Evolutionary conservation across 2,888 invertebrate species (phyloP).

Genomic region (Papilio elwesi): DNA sequence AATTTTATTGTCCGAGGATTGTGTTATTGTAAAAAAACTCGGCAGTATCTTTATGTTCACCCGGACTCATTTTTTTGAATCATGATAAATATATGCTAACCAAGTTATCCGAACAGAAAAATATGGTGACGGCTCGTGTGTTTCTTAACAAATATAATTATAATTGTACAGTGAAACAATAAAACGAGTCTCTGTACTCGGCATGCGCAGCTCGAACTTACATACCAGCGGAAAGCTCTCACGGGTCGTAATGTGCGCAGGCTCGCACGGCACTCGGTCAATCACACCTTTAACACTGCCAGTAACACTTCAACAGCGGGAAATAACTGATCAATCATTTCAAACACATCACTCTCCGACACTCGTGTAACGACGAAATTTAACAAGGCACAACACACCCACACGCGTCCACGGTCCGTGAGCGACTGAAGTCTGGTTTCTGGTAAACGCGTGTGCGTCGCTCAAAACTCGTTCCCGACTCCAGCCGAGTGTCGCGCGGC

Average conservation of each 20-base stretch:
- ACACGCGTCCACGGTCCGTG: constrained; percentile 24
- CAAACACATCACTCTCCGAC: constrained; percentile 46
- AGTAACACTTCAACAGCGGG: constrained; percentile 47
- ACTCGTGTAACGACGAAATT: constrained; percentile 11
- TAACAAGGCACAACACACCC: constrained; percentile 18
- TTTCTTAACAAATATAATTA: neutral
- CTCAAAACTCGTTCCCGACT: constrained; percentile 45
- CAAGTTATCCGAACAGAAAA: constrained; percentile 1
- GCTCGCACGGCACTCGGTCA: constrained; percentile 54
- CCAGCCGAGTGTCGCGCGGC: constrained; percentile 44
- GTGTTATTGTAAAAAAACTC: neutral
- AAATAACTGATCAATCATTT: constrained; percentile 60
- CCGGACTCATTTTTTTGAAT: neutral
- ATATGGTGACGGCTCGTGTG: neutral
- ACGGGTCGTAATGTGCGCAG: constrained; percentile 57
- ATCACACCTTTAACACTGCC: constrained; percentile 57
- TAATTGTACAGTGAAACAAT: constrained; percentile 41
- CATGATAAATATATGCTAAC: neutral
- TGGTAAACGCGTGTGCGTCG: constrained; percentile 23
- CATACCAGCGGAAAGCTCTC: constrained; percentile 70
- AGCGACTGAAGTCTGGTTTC: constrained; percentile 31
- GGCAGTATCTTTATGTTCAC: neutral
- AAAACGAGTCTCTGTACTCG: constrained; percentile 53
- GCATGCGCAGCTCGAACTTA: constrained; percentile 54
- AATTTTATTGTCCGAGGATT: constrained; percentile 21